Conservation (phyloP, 2,888 invertebrate genomes). For the Melangyna quadrimaculata region DNA sequence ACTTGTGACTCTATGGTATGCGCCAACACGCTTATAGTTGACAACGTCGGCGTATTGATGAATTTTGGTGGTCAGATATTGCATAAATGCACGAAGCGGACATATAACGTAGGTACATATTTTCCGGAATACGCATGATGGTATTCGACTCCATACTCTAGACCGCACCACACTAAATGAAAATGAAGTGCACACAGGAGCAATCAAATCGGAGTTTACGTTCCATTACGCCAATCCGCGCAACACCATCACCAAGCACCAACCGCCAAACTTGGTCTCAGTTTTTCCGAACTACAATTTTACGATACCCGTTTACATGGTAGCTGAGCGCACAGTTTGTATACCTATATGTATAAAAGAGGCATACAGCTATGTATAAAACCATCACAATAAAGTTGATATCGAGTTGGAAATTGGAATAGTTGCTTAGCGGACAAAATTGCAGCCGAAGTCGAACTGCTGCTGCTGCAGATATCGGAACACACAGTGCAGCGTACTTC, state of each 20-base stretch:
- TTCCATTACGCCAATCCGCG: constrained; percentile 14
- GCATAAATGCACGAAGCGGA: constrained; percentile 55
- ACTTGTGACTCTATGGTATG: constrained; percentile 87
- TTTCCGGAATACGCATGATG: constrained; percentile 60
- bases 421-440: constrained; percentile 45
- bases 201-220: constrained; percentile 34
- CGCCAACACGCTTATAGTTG: constrained; percentile 82
- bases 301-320: constrained; percentile 48
- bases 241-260: neutral
- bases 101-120: constrained; percentile 33
- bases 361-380: neutral
- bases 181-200: constrained; percentile 13
- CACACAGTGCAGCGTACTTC: constrained; percentile 52
- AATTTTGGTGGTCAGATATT: constrained; percentile 60
- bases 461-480: constrained; percentile 47
- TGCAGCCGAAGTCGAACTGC: constrained; percentile 4
- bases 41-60: neutral
- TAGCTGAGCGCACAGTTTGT: neutral
- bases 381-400: neutral
- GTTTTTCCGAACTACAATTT: constrained; percentile 21
- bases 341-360: neutral
- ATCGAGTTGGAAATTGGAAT: constrained; percentile 15
- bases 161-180: neutral
- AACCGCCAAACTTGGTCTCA: constrained; percentile 29
- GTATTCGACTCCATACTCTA: neutral